Evolutionary conservation across 2,113 vertebrate species (phyloP).

Genomic region (Emydura subglobosa): DNA sequence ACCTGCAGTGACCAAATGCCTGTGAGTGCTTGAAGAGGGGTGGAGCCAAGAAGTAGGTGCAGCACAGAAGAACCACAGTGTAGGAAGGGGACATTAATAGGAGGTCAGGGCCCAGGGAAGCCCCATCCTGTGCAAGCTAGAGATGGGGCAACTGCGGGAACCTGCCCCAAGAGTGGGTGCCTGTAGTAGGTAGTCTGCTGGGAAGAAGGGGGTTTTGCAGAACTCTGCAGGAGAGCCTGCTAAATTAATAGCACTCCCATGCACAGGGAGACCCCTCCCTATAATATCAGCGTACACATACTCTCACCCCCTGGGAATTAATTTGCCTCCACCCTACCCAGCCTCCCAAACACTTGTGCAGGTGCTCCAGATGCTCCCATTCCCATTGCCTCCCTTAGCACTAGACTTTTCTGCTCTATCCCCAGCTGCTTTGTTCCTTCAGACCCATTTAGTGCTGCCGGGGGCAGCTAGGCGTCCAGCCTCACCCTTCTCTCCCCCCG

Average conservation of each 20-base stretch:
- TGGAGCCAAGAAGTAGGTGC: neutral
- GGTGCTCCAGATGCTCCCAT: neutral
- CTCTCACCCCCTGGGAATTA: neutral
- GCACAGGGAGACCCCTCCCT: neutral
- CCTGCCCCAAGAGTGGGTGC: neutral
- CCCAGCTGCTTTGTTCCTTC: fast-evolving
- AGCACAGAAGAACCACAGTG: neutral
- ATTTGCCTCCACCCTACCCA: neutral
- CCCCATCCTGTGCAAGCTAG: neutral
- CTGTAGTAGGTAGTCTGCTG: neutral
- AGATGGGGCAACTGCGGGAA: neutral
- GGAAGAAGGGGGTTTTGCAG: neutral
- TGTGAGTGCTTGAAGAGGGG: neutral
- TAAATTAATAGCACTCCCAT: too few relatives aligned
- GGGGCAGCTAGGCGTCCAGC: neutral
- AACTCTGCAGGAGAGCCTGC: neutral
- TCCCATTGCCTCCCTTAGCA: neutral
- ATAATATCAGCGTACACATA: neutral
- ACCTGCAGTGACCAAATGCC: neutral
- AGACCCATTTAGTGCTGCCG: neutral
- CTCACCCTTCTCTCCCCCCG: neutral
- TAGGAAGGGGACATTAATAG: neutral
- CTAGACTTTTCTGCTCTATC: neutral
- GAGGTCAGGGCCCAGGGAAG: neutral
- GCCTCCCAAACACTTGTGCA: neutral